A percentile compares a stretch with the other conserved stretches of the same genome.
Evolutionary conservation across 2,888 invertebrate species (phyloP).

Genomic region (Celastrina argiolus): DNA sequence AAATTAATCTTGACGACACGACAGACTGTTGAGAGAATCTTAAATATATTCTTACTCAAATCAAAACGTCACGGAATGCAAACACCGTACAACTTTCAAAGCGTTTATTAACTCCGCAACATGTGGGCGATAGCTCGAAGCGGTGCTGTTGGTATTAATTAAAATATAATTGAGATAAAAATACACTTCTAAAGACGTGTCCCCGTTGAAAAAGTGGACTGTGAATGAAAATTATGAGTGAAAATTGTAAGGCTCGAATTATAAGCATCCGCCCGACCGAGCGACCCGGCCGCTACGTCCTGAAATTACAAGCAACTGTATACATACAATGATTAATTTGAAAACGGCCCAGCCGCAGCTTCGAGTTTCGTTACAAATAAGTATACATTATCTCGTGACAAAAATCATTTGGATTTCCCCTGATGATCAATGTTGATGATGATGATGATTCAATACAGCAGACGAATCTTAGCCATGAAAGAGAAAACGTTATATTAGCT

Average conservation of each 20-base stretch:
- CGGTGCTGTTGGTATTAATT: conserved; percentile 2
- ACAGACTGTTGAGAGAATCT: background rate
- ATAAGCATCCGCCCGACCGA: no score
- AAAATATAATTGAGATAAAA: background rate
- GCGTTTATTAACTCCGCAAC: conserved; percentile 7
- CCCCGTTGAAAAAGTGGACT: background rate
- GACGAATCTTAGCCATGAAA: no score
- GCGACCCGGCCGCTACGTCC: no score
- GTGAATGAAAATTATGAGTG: background rate
- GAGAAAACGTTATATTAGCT: background rate
- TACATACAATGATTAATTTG: no score
- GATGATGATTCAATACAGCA: no score
- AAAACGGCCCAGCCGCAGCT: no score
- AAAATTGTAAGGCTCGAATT: background rate
- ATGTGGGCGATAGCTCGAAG: background rate
- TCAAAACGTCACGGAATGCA: background rate
- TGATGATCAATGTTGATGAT: no score
- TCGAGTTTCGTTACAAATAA: no score
- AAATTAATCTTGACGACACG: background rate
- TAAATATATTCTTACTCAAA: background rate
- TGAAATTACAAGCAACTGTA: no score
- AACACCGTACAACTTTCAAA: conserved; percentile 15
- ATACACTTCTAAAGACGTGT: background rate
- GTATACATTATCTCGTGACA: no score
- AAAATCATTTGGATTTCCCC: no score